These are phyloP conservation scores for Anguilla obscura DNA, from an alignment of 2,797 vertebrate species.

Conservation along the genomic window DNA sequence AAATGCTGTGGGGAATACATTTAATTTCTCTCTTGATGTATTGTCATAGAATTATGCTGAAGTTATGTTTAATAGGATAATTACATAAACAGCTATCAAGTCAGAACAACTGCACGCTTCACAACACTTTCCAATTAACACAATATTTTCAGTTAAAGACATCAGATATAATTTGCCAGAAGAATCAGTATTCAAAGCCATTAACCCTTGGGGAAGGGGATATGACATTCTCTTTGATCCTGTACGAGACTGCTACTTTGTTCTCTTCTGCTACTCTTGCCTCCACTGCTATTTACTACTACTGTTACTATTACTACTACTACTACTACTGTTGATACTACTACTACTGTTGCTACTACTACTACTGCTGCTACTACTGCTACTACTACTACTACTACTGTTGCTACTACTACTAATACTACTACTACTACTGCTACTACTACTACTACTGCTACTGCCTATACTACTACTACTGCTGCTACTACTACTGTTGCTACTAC, in stretches of 20 bases:
- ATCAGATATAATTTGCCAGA: neutral
- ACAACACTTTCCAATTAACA: slow-evolving; percentile 54
- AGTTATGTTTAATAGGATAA: slow-evolving; percentile 3
- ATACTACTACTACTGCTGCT: too few species aligned
- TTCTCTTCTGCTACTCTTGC: neutral
- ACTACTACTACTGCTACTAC: too few species aligned
- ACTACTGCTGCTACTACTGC: too few species aligned
- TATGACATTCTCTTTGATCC: neutral
- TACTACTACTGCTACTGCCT: too few species aligned
- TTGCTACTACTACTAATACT: too few species aligned
- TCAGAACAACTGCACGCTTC: slow-evolving; percentile 53
- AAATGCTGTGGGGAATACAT: neutral
- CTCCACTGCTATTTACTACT: neutral
- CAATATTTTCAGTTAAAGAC: neutral
- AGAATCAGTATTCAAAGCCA: neutral
- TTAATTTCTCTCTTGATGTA: neutral
- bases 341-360: too few species aligned
- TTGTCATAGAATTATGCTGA: neutral
- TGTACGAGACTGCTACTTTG: neutral
- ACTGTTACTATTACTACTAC: neutral
- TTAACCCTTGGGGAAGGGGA: neutral
- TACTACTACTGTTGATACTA: neutral
- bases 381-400: neutral
- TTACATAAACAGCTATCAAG: slow-evolving; percentile 34
- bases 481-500: too few species aligned